Conservation (phyloP, 1,140 invertebrate species). For the Chelonus insularis region DNA sequence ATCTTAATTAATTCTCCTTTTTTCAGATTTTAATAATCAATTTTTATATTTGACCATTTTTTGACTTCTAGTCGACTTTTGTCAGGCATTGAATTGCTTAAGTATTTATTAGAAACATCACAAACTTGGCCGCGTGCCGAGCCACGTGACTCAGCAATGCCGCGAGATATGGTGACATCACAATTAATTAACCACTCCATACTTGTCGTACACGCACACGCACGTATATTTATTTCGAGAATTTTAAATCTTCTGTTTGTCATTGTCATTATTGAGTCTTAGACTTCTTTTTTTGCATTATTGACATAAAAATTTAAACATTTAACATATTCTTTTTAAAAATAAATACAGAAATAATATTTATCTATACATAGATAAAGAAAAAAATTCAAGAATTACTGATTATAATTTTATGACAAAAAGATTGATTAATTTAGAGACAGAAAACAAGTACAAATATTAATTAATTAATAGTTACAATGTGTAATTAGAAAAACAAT, state of each 20-base stretch:
- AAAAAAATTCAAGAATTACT: too few species aligned
- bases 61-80: slow-evolving; percentile 27
- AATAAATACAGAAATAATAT: too few species aligned
- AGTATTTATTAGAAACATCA: slow-evolving; percentile 60
- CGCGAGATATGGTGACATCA: slow-evolving; percentile 63
- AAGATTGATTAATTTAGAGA: too few species aligned
- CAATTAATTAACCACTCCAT: slow-evolving; percentile 60
- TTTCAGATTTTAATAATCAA: slow-evolving; percentile 20
- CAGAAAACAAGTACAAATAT: too few species aligned
- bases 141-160: slow-evolving; percentile 58
- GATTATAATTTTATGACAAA: too few species aligned
- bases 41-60: slow-evolving; percentile 22
- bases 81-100: slow-evolving; percentile 48
- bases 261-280: slow-evolving; percentile 6
- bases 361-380: too few species aligned
- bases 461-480: too few species aligned
- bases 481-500: too few species aligned
- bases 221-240: slow-evolving; percentile 2
- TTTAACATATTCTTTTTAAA: too few species aligned
- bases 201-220: slow-evolving; percentile 42
- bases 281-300: neutral
- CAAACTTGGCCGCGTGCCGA: slow-evolving; percentile 59
- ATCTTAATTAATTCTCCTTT: neutral
- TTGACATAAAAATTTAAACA: too few species aligned
- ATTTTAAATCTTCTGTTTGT: neutral